Base-by-base conservation (phyloP, 2,888 invertebrate species). In the Julus scandinavius region DNA sequence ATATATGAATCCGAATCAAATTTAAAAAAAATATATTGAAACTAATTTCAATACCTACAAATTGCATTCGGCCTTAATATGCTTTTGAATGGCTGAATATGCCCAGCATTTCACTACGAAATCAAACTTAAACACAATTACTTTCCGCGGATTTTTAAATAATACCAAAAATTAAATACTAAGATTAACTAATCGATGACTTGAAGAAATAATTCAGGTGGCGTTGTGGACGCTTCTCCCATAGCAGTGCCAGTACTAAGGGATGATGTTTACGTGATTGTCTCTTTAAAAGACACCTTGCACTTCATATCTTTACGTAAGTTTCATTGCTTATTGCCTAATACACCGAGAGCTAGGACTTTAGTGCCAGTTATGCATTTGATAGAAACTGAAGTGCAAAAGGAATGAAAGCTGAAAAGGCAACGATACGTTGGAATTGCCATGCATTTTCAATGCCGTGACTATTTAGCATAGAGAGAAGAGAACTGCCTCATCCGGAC, bases 121-220 rank as follows among this genome's bases (percentile, higher is more conserved):
- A 72, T 72, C 72, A 72, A 72, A 72, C 72, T 72, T 72, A 72
- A 72, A 72, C 72, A 72, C 29, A 72, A 72, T 72, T 72, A 29
- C 72, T 29, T 72, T 3, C 29, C 7, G 29, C 72, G 9, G 13
- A 72, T 72, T 72, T 72, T 72, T 72, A 72, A 72, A 72, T 72
- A 72, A 72, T 72, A 72, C 72, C 72, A 72, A 72, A 29, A 72
- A 63, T 72, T 72, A 72, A 72, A 72, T 72, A 72, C 72, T 72
- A 72, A 72, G 72, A n/a, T 72, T 72, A 72, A n/a, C 72, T 72
- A 72, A 72, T 72, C 72, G 72, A 72, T 72, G 72, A 72, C 72
- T 72, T 72, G 72, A 72, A 72, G 72, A 72, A 72, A 72, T 72
- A 72, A 72, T 29, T 72, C 72, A 72, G 7, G 72, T 72, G 72